phyloP scores from a whole-genome alignment of 2,888 invertebrate species.

The Embidobia sp. region DNA sequence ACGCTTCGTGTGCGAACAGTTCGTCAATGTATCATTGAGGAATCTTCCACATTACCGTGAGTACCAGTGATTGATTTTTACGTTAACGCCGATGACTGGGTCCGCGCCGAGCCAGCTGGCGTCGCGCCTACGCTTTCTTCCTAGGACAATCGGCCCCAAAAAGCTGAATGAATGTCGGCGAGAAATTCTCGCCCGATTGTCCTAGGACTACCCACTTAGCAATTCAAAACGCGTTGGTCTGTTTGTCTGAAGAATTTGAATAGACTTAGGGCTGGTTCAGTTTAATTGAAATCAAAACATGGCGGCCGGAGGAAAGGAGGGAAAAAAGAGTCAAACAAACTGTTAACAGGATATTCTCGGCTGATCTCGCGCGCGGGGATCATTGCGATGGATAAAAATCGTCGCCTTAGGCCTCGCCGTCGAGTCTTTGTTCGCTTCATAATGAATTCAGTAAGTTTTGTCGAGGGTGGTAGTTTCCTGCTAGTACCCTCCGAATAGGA shows the following conservation, averaged over 20 bases:
- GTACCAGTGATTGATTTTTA: conserved; percentile 42
- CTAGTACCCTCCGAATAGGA: conserved; percentile 80
- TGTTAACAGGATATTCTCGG: conserved; percentile 50
- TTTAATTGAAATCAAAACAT: conserved; percentile 47
- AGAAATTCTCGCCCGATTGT: neutral
- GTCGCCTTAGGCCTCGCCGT: conserved; percentile 74
- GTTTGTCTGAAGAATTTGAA: conserved; percentile 19
- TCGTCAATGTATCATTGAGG: conserved; percentile 71
- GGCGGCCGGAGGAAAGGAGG: neutral
- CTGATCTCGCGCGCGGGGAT: conserved; percentile 46
- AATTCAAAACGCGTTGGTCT: conserved; percentile 6
- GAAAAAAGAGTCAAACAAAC: conserved; percentile 16
- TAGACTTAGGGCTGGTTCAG: conserved; percentile 3
- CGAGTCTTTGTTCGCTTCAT: conserved; percentile 77
- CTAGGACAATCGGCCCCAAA: neutral
- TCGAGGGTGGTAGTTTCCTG: conserved; percentile 80
- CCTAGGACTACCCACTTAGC: conserved; percentile 11
- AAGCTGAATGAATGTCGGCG: too few relatives aligned
- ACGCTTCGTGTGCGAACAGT: conserved; percentile 63
- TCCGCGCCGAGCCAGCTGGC: too few relatives aligned
- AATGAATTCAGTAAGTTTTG: conserved; percentile 80
- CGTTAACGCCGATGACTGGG: neutral
- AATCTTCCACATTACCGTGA: conserved; percentile 55
- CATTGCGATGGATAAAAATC: conserved; percentile 66
- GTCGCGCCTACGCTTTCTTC: too few relatives aligned